A percentile compares a stretch with the other conserved stretches of the same genome.
phyloP scores from a whole-genome alignment of 2,888 invertebrate species.

The Poecilus cupreus region DNA sequence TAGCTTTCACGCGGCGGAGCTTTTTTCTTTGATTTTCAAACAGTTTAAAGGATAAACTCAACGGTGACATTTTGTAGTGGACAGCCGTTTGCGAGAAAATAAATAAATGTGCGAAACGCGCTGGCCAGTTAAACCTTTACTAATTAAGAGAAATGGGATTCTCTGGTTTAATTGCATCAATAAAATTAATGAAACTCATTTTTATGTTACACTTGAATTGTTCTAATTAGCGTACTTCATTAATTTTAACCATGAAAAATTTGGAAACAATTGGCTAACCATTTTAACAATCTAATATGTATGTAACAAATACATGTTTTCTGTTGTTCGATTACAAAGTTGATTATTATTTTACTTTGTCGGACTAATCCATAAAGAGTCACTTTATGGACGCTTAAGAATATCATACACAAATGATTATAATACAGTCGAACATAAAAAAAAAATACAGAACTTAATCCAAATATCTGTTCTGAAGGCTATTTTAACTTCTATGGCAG shows the following conservation, averaged over 20 bases:
- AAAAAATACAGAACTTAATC: no score
- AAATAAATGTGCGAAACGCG: background rate
- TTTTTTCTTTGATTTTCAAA: background rate
- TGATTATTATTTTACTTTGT: no score
- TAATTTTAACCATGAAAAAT: background rate
- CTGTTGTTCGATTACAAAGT: no score
- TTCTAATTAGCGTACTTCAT: background rate
- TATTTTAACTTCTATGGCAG: no score
- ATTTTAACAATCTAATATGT: no score
- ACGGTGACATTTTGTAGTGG: background rate
- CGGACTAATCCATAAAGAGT: no score
- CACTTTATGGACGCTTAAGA: no score
- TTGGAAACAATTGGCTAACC: no score
- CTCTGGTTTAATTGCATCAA: background rate
- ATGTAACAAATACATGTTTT: no score
- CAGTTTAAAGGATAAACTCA: background rate
- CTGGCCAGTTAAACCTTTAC: background rate
- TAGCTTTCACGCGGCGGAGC: background rate
- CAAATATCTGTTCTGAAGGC: no score
- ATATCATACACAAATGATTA: no score
- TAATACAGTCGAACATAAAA: no score
- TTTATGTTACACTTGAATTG: background rate
- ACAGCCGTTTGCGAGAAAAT: background rate
- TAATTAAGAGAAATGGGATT: conserved; percentile 9
- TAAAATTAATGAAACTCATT: conserved; percentile 1